Conservation (phyloP, 2,888 invertebrate species). For the Nasonia oneida region DNA sequence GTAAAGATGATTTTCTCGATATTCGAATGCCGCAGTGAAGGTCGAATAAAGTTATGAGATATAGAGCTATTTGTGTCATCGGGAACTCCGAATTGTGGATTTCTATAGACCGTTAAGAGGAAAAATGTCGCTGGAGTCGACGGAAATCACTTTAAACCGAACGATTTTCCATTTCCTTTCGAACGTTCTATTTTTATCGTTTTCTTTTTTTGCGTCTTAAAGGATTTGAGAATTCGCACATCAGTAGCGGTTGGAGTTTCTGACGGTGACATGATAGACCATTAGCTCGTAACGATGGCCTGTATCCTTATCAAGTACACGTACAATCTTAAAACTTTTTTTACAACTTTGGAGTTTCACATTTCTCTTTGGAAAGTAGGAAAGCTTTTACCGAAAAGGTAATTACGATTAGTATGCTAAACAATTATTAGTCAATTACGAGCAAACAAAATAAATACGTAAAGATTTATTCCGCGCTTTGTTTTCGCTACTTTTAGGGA, state of each 20-base stretch:
- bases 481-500: neutral
- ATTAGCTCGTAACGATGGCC: neutral
- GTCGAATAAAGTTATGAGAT: slow-evolving; percentile 9
- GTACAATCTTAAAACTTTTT: neutral
- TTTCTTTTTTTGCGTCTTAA: neutral
- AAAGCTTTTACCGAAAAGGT: neutral
- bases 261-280: neutral
- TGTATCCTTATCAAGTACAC: slow-evolving; percentile 2
- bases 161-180: neutral
- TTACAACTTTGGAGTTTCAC: neutral
- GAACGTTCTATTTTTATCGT: slow-evolving; percentile 5
- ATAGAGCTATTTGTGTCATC: slow-evolving; percentile 7
- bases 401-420: neutral
- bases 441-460: neutral
- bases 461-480: neutral
- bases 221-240: neutral
- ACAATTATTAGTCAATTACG: neutral
- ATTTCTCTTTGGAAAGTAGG: neutral
- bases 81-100: slow-evolving; percentile 10
- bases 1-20: neutral
- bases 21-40: slow-evolving; percentile 12
- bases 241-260: neutral
- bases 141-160: slow-evolving; percentile 17
- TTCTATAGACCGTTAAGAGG: slow-evolving; percentile 15
- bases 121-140: neutral